Percentiles rank a stretch among this genome's conserved stretches.
Conservation (phyloP, 2,113 vertebrate genomes). For the Stigmatopora nigra region DNA sequence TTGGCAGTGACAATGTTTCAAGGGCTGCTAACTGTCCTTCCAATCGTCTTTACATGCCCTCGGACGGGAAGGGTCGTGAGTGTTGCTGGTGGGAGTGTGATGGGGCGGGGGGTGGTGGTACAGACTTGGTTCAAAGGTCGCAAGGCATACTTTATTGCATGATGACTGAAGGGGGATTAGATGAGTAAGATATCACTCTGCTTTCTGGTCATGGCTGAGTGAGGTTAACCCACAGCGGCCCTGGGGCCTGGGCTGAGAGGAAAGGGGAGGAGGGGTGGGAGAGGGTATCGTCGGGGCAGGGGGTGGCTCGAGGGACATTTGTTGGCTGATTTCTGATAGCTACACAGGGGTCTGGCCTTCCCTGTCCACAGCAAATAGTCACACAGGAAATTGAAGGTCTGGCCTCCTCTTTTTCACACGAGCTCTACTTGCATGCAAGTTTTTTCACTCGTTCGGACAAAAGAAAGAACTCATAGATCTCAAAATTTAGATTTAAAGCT, state of each 20-base stretch:
- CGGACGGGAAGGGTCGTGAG: background rate
- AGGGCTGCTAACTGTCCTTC: conserved; percentile 25
- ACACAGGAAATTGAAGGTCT: conserved; percentile 71
- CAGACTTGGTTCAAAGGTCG: conserved; percentile 61
- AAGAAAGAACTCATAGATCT: conserved; percentile 11
- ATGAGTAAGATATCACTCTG: conserved; percentile 72
- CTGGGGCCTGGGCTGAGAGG: conserved; percentile 46
- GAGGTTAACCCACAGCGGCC: conserved; percentile 63
- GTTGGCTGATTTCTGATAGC: conserved; percentile 64
- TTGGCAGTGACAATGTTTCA: conserved; percentile 30
- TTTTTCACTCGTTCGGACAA: conserved; percentile 34
- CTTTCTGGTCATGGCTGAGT: conserved; percentile 66
- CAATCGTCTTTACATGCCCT: conserved; percentile 20
- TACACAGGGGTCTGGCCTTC: conserved; percentile 55
- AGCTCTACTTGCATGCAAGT: conserved; percentile 49
- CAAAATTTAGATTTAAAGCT: no score
- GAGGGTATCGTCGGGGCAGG: conserved; percentile 55
- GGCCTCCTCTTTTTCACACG: conserved; percentile 67
- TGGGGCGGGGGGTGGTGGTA: conserved; percentile 27
- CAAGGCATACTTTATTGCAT: conserved; percentile 66
- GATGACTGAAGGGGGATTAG: conserved; percentile 67
- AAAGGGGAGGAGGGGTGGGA: conserved; percentile 22
- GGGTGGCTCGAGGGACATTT: conserved; percentile 58
- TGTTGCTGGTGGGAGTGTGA: conserved; percentile 22
- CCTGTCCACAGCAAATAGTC: conserved; percentile 53